These are phyloP conservation scores for Apodemus agrarius DNA, from an alignment of 2,797 vertebrate species.

Conservation along the genomic window DNA sequence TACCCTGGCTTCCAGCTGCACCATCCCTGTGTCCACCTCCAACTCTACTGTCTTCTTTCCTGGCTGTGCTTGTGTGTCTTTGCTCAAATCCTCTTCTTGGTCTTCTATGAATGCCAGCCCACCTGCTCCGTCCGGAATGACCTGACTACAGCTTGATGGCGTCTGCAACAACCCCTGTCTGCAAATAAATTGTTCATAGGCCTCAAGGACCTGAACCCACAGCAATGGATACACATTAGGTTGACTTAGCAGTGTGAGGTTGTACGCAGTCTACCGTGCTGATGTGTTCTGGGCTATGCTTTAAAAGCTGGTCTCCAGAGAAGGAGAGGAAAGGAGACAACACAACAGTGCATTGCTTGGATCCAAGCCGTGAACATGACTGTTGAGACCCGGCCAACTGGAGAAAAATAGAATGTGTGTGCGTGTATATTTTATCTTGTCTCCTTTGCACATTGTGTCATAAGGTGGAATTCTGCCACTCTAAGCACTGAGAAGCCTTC, in stretches of 20 bases:
- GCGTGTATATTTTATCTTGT: background rate
- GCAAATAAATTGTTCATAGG: background rate
- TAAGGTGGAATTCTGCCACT: background rate
- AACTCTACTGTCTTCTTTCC: background rate
- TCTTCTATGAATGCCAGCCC: background rate
- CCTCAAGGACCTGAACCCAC: background rate
- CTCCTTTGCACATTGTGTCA: background rate
- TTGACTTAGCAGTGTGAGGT: background rate
- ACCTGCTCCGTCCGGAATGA: background rate
- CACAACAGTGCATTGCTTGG: background rate
- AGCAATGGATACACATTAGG: background rate
- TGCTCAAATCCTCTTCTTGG: conserved; percentile 2
- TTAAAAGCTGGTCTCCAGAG: background rate
- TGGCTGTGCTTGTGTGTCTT: background rate
- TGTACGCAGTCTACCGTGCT: background rate
- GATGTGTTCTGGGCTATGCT: background rate
- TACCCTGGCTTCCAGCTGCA: background rate
- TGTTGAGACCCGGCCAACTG: background rate
- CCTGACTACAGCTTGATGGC: background rate
- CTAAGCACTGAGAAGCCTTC: background rate
- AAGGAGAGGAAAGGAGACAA: background rate
- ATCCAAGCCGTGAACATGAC: background rate
- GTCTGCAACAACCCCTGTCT: background rate
- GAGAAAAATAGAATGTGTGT: background rate
- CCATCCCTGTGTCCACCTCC: background rate